These are phyloP conservation scores for Baryphthengus martii DNA, from an alignment of 2,113 vertebrate genomes.

Conservation along the genomic window DNA sequence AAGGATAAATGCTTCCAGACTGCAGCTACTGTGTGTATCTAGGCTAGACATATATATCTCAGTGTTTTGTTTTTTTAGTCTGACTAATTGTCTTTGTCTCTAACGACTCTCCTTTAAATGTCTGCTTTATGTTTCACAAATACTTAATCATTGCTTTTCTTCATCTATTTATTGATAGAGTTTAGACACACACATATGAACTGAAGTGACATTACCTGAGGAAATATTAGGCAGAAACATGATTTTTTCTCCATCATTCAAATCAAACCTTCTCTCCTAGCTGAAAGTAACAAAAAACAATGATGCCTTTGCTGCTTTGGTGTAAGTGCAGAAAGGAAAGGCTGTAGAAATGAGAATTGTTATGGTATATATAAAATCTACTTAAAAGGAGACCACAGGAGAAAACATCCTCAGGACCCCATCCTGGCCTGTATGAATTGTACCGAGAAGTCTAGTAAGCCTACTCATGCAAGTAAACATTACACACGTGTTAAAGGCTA, in stretches of 20 bases:
- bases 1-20: conserved; percentile 62
- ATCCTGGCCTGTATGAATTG: background rate
- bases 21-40: conserved; percentile 64
- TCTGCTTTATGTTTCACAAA: conserved; percentile 64
- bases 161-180: conserved; percentile 31
- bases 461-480: background rate
- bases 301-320: background rate
- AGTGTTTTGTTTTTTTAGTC: conserved; percentile 58
- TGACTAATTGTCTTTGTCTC: conserved; percentile 72
- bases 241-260: background rate
- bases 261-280: background rate
- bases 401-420: background rate
- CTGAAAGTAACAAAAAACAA: background rate
- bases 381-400: background rate
- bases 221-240: background rate
- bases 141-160: conserved; percentile 59
- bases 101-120: conserved; percentile 42
- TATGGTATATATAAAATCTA: background rate
- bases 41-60: conserved; percentile 58
- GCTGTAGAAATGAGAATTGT: background rate
- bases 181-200: background rate
- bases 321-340: background rate
- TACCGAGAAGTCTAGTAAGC: background rate
- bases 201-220: background rate
- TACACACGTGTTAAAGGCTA: background rate